Evolutionary conservation across 2,888 invertebrate genomes (phyloP).

Genomic region (Lepidochrysops patricia): DNA sequence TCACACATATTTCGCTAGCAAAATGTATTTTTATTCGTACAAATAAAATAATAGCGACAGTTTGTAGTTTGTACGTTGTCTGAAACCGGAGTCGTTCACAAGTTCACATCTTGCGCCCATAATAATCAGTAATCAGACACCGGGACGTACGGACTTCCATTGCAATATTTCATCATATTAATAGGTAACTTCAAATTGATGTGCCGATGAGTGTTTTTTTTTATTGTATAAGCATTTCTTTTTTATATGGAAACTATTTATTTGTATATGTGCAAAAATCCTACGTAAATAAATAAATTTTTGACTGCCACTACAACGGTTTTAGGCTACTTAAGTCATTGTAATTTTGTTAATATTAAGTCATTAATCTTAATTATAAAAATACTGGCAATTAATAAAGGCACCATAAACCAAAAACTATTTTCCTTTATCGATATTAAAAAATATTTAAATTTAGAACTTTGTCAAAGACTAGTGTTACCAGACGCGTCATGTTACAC

Average conservation of each 20-base stretch:
- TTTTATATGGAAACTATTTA: too few species aligned
- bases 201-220: neutral
- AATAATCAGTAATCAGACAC: conserved; percentile 2
- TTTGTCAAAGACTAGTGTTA: conserved; percentile 26
- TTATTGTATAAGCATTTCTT: neutral
- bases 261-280: too few species aligned
- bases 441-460: conserved; percentile 1
- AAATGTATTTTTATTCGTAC: too few species aligned
- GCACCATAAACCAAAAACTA: neutral
- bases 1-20: too few species aligned
- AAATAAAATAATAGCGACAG: too few species aligned
- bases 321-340: too few species aligned
- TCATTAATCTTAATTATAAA: too few species aligned
- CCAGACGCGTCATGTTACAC: conserved; percentile 56
- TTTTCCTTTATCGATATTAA: neutral
- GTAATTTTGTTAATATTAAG: too few species aligned
- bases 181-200: neutral
- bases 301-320: too few species aligned
- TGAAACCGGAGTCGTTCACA: neutral
- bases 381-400: too few species aligned
- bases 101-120: neutral
- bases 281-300: too few species aligned
- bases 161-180: neutral
- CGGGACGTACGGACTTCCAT: neutral
- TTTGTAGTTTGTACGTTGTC: neutral